Evolutionary conservation across 2,113 vertebrate genomes (phyloP).

Genomic region (Orientallactaga bullata): DNA sequence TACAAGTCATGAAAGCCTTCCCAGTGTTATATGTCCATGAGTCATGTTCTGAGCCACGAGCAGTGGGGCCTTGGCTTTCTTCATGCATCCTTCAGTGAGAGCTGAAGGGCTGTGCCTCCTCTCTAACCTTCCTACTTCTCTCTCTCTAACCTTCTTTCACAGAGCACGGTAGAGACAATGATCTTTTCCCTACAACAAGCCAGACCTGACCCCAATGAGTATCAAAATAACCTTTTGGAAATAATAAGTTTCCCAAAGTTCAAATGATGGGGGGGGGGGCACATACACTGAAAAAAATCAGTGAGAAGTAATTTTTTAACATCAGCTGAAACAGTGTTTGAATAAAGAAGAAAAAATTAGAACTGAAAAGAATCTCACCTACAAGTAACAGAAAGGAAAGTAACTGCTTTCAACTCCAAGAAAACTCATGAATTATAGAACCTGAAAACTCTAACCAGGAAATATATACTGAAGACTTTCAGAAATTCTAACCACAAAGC

Average conservation of each 20-base stretch:
- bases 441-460: not conserved
- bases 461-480: not conserved
- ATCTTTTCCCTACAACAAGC: not conserved
- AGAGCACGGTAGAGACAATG: not conserved
- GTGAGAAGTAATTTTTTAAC: conserved; percentile 46
- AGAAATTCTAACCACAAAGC: conserved; percentile 7
- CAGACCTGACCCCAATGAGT: not conserved
- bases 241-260: not conserved
- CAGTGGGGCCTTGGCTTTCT: not conserved
- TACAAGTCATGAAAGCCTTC: conserved; percentile 18
- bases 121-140: not conserved
- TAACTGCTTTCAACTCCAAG: not conserved
- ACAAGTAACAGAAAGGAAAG: conserved; percentile 15
- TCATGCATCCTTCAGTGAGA: not conserved
- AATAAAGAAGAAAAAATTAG: conserved; percentile 32
- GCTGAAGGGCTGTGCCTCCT: not conserved
- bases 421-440: not conserved
- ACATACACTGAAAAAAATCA: conserved; percentile 32
- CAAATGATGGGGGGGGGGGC: not conserved
- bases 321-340: conserved; percentile 6
- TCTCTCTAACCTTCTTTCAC: not conserved
- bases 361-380: not conserved
- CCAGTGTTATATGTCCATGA: not conserved
- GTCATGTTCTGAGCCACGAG: conserved; percentile 20
- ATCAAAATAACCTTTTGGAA: conserved; percentile 18